Evolutionary conservation across 2,888 invertebrate species (phyloP), one percentile per base, ranked within the genome.

Genomic region (Acronicta alni): DNA sequence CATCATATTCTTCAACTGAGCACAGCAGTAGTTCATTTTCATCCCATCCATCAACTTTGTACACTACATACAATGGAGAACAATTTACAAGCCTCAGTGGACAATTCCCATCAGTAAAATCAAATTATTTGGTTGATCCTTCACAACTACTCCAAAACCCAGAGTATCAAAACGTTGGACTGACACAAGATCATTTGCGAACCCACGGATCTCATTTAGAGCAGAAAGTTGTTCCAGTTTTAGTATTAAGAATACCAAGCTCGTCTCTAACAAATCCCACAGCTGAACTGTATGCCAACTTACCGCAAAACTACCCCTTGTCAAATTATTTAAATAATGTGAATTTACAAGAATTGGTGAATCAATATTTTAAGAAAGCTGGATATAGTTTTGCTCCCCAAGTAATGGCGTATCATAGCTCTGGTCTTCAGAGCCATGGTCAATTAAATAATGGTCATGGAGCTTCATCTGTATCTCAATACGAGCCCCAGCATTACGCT

Each of bases 191-290:
- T 65, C 87, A 94, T 69, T 90, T 95, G 23, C 87, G 85, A n/a
- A 81, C 85, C 38, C 90, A 89, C 37, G 89, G 87, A 14, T 80
- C 89, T 17, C 88, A 88, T 35, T 79, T 87, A 10, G 86, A 89
- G 54, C 89, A 92, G 41, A 88, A 91, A 75, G 93, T 95, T 2
- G 94, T 95, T 6, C 96, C 96, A 7, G 95, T 96, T 14, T 87
- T 95, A 64, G 95, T 95, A 17, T 77, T 96, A 38, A 91, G 95
- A 80, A 93, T 96, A 37, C 95, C 95, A 42, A 95, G 95, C 58
- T 95, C 95, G 6, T 95, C 95, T 55, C 78, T 96, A 0, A 89
- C 89, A 46, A 95, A 94, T 76, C 94, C 95, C 0, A 85, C 92
- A 8, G 93, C 93, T 23, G 94, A 94, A 68, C 73, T 95, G 1